A percentile compares a stretch with the other conserved stretches of the same genome.
Evolutionary conservation across 2,113 vertebrate species (phyloP).

Genomic region (Glareola pratincola): DNA sequence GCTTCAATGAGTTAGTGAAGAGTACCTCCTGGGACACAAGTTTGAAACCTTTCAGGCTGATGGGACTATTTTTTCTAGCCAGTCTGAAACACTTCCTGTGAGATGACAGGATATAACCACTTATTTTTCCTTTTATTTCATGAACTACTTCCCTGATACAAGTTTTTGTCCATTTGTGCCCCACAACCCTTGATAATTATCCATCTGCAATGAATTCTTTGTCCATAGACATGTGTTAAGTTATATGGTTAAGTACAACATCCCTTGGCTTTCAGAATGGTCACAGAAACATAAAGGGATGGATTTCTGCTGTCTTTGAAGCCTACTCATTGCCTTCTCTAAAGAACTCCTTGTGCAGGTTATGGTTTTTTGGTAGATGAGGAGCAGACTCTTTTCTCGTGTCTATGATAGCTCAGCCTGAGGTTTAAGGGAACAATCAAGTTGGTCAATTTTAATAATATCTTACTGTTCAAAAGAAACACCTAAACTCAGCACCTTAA

Average conservation of each 20-base stretch:
- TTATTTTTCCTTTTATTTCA: background rate
- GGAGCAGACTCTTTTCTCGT: background rate
- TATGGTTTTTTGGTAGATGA: background rate
- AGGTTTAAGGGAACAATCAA: background rate
- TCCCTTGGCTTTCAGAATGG: background rate
- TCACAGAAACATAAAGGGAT: background rate
- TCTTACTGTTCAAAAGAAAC: background rate
- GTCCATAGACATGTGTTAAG: background rate
- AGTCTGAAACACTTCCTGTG: background rate
- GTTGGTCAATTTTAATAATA: too few species aligned
- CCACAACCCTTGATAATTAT: background rate
- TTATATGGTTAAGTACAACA: background rate
- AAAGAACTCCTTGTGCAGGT: background rate
- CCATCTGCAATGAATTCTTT: background rate
- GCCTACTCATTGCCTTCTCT: background rate
- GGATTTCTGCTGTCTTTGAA: background rate
- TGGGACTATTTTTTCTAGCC: background rate
- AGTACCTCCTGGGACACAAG: background rate
- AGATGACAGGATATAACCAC: background rate
- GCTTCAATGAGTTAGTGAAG: background rate
- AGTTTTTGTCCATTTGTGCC: background rate
- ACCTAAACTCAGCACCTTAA: background rate
- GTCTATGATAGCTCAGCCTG: background rate
- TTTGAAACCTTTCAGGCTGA: background rate
- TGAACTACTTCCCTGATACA: background rate